Conservation (phyloP, 2,888 invertebrate genomes). For the Hyles lineata region DNA sequence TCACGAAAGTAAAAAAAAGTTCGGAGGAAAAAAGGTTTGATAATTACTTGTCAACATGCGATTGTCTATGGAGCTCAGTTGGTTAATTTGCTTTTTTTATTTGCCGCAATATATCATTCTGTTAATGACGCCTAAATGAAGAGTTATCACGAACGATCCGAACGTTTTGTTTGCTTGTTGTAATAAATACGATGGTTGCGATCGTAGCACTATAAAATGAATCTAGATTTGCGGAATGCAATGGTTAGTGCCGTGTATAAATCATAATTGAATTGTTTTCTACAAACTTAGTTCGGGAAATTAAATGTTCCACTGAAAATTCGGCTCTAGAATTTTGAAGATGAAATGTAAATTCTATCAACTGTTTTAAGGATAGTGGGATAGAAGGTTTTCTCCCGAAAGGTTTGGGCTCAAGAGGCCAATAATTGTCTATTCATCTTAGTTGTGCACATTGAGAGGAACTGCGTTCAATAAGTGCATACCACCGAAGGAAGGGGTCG, state of each 20-base stretch:
- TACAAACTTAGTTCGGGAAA: too few relatives aligned
- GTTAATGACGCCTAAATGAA: conserved; percentile 79
- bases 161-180: conserved; percentile 45
- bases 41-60: conserved; percentile 84
- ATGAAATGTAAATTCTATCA: too few relatives aligned
- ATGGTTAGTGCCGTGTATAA: background rate
- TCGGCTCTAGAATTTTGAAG: too few relatives aligned
- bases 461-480: too few relatives aligned
- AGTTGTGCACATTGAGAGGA: too few relatives aligned
- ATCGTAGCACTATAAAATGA: conserved; percentile 32
- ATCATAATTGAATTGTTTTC: background rate
- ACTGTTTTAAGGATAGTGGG: too few relatives aligned
- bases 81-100: conserved; percentile 77
- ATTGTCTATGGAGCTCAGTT: conserved; percentile 75
- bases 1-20: conserved; percentile 81
- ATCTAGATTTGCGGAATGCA: conserved; percentile 5
- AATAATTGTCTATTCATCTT: too few relatives aligned
- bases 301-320: too few relatives aligned
- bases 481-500: too few relatives aligned
- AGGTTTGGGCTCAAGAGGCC: too few relatives aligned
- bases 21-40: conserved; percentile 72
- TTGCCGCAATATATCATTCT: conserved; percentile 78
- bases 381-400: too few relatives aligned
- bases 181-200: conserved; percentile 31
- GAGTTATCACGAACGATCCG: conserved; percentile 69